A percentile compares a stretch with the other conserved stretches of the same genome.
Conservation (phyloP, 2,888 invertebrate species). For the Drosophila macrospina region DNA sequence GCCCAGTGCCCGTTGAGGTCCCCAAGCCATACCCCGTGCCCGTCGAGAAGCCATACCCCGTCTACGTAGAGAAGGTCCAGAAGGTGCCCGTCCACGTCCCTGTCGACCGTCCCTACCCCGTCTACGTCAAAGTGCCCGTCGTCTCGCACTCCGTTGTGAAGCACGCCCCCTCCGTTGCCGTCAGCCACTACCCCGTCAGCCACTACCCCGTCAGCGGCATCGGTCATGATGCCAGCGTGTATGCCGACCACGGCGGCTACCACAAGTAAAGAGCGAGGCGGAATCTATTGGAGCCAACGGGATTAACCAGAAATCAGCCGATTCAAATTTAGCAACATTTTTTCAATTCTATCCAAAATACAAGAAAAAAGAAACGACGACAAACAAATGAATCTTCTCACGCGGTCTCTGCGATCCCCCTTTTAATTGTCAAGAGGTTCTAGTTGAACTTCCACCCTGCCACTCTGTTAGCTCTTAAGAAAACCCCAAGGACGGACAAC, state of each 20-base stretch:
- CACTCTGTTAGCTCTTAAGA: constrained; percentile 78
- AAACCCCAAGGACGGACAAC: constrained; percentile 57
- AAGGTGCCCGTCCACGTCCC: constrained; percentile 89
- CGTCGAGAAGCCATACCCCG: constrained; percentile 88
- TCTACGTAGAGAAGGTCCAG: constrained; percentile 87
- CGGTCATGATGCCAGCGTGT: constrained; percentile 76
- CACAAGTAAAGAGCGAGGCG: constrained; percentile 66
- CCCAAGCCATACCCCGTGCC: constrained; percentile 89
- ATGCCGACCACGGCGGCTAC: constrained; percentile 67
- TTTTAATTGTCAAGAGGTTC: constrained; percentile 57
- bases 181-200: constrained; percentile 62
- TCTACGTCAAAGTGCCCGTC: constrained; percentile 87
- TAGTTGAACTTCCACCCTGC: constrained; percentile 69
- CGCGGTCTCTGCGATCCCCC: constrained; percentile 55
- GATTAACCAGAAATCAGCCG: constrained; percentile 61
- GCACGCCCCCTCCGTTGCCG: constrained; percentile 75
- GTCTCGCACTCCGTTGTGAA: constrained; percentile 80
- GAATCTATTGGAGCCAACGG: constrained; percentile 52
- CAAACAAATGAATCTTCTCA: constrained; percentile 29
- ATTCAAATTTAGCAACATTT: constrained; percentile 75
- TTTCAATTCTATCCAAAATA: constrained; percentile 47
- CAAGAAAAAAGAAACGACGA: constrained; percentile 12
- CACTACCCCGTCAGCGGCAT: constrained; percentile 54
- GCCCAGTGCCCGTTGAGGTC: constrained; percentile 89
- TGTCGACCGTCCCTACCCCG: constrained; percentile 89